Conservation (phyloP, 2,888 invertebrate genomes). For the Microctonus brassicae region DNA sequence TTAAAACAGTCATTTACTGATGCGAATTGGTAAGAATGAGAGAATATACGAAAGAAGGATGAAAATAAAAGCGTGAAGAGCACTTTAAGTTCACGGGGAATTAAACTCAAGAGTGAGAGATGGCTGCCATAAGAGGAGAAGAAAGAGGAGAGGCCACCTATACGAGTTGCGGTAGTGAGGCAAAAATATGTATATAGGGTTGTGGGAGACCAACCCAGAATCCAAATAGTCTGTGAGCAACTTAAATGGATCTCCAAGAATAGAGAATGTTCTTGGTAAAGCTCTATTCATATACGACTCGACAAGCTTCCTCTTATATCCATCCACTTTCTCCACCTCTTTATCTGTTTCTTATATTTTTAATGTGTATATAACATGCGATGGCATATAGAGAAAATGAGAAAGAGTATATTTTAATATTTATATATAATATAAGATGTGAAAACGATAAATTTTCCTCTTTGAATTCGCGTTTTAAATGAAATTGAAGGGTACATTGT, state of each 20-base stretch:
- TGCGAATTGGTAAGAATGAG: background rate
- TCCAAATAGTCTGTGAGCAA: slow-evolving; percentile 27
- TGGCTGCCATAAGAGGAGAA: slow-evolving; percentile 21
- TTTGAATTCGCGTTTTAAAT: background rate
- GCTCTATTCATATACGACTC: slow-evolving; percentile 23
- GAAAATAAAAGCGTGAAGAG: slow-evolving; percentile 2
- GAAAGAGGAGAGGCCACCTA: slow-evolving; percentile 6
- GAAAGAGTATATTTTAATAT: background rate
- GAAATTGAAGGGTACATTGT: background rate
- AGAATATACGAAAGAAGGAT: background rate
- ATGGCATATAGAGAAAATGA: background rate
- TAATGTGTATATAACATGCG: too few relatives aligned
- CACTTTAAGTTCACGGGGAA: slow-evolving; percentile 30
- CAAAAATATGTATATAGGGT: background rate
- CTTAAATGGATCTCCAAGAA: slow-evolving; percentile 28
- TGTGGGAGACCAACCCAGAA: background rate
- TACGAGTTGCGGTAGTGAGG: slow-evolving; percentile 12
- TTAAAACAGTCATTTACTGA: slow-evolving; percentile 9
- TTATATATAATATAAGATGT: background rate
- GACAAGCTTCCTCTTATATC: background rate
- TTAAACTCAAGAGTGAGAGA: slow-evolving; percentile 31
- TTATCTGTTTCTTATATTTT: background rate
- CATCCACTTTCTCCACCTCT: slow-evolving; percentile 2
- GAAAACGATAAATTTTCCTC: background rate
- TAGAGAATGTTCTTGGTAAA: slow-evolving; percentile 5